Evolutionary conservation across 2,113 vertebrate genomes (phyloP).

Genomic region (Fregata magnificens): DNA sequence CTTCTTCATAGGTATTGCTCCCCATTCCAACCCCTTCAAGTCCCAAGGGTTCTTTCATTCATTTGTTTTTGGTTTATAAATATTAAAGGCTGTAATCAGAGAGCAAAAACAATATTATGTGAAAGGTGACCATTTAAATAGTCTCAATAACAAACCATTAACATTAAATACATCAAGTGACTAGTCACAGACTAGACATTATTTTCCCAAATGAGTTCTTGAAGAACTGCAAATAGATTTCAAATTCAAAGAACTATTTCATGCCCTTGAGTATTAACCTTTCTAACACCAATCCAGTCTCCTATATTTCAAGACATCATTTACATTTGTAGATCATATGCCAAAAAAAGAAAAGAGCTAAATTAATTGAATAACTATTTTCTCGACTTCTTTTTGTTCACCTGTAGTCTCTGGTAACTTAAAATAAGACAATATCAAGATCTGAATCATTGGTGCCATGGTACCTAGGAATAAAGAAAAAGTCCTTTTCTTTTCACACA

Average conservation of each 20-base stretch:
- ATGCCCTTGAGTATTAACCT: background rate
- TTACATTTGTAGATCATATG: background rate
- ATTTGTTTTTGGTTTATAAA: background rate
- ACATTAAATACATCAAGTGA: background rate
- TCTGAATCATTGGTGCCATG: fast-evolving
- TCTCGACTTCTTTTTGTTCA: background rate
- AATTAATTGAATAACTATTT: background rate
- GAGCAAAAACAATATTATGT: background rate
- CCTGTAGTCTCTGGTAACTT: background rate
- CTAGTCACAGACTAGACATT: background rate
- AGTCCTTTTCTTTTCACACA: background rate
- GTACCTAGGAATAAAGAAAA: background rate
- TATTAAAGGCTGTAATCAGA: background rate
- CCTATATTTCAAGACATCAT: background rate
- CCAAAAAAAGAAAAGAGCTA: background rate
- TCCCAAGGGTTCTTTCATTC: background rate
- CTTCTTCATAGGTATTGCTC: background rate
- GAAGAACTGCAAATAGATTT: background rate
- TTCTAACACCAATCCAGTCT: background rate
- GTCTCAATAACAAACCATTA: background rate
- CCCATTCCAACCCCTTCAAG: background rate
- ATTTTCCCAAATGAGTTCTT: background rate
- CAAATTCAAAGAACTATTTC: background rate
- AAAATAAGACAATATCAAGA: background rate
- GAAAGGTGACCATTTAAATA: background rate